Evolutionary conservation across 2,797 vertebrate genomes (phyloP), one percentile per base, ranked within the genome.

Genomic region (Neostethus bicornis): DNA sequence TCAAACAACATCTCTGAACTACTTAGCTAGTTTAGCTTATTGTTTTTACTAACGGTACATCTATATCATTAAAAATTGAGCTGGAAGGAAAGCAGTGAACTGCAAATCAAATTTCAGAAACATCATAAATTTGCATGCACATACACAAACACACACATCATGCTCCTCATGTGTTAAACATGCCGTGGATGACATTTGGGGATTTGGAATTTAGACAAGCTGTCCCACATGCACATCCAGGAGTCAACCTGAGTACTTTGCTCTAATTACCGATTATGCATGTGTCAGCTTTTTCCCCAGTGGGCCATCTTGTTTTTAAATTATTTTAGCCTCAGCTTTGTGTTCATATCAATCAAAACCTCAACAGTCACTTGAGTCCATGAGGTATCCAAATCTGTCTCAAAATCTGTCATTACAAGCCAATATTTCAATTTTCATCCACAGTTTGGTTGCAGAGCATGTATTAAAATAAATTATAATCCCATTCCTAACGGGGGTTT

Each of bases 391-490:
- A 28, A 28, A 9, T 28, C 8, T 28, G 26, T 28, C 28, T 28
- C 42, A 19, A 53, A 78, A 65, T 5, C 24, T 17, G 1, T 64
- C 65, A 54, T 61, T 2, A 29, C 39, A 49, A 26, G 49, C 25
- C 55, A 62, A 55, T 39, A 35, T 53, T 58, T 51, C 21, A 75
- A 9, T 56, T 9, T 34, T 66, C 16, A 23, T 48, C 20, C 7
- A 25, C 34, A 38, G 38, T 47, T 19, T 50, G 57, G 50, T 62
- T 62, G 51, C 38, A 73, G n/a, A n/a, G n/a, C n/a, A n/a, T n/a
- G n/a, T n/a, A n/a, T n/a, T n/a, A n/a, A n/a, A n/a, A n/a, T n/a
- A n/a, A n/a, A n/a, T n/a, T n/a, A n/a, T n/a, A n/a, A n/a, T n/a
- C n/a, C n/a, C n/a, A n/a, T n/a, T 59, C 54, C 25, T 7, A 44